Base-by-base conservation (phyloP, 2,113 vertebrate species). In the Dendropsophus ebraccatus region DNA sequence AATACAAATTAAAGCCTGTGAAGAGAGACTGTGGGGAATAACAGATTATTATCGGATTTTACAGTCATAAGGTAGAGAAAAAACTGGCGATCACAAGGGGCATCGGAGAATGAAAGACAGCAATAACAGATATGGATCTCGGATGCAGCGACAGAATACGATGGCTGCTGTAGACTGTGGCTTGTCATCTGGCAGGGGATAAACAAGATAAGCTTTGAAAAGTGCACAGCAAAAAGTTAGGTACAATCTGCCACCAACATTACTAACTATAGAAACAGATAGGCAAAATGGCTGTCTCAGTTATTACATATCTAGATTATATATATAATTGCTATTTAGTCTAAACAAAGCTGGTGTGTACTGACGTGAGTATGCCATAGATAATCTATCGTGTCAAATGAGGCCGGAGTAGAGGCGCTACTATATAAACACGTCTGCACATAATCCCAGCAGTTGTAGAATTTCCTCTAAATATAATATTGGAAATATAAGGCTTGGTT, bases 41-140 rank as follows among this genome's bases (percentile, higher is more conserved):
- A 41, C 23, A 78, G 58, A 78, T 85, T 69, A 78, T 65, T 65
- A 84, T 77, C 60, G 23, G 60, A 58, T 85, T 52, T 85, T 85
- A 78, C 37, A 50, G 83, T 76, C n/a, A 62, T 7, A 77, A 23
- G 17, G 41, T 45, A 49, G 37, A 28, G 13, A 17, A 11, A 49
- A 75, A 56, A 72, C 7, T 41, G 28, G 13, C 13, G 30, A 60
- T 75, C 49, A 75, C 54, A 83, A 62, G 30, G 35, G 82, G 52
- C 72, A 75, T 56, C 17, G 37, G 32, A 54, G 47, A 28, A 30
- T 72, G 65, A 19, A 28, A 54, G 67, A 35, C 13, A 14, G 49
- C 2, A 41, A 70, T 21, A 58, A 16, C 21, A 41, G 49, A 73
- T 50, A 52, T 49, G 45, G 67, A 52, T 72, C n/a, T 47, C 11